phyloP scores from a whole-genome alignment of 1,140 invertebrate genomes.

The Penaeus chinensis region DNA sequence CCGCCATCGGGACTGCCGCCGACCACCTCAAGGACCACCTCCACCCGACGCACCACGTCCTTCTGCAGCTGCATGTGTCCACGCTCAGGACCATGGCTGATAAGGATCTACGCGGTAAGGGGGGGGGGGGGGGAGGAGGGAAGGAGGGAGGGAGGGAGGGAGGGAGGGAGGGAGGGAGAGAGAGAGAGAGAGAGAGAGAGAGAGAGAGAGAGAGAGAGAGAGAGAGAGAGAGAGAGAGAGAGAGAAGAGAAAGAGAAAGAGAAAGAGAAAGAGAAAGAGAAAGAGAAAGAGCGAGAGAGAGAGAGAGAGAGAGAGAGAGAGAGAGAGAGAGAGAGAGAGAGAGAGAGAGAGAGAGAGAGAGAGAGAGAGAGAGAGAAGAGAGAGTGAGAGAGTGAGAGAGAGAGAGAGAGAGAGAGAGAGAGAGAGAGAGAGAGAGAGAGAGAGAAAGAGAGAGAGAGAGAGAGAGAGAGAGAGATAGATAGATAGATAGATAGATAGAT shows the following conservation, averaged over 20 bases:
- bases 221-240: neutral
- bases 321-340: neutral
- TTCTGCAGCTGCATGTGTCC: slow-evolving; percentile 42
- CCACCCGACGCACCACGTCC: slow-evolving; percentile 41
- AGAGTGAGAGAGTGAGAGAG: no score
- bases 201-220: neutral
- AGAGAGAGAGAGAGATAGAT: neutral
- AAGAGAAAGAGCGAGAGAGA: neutral
- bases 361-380: no score
- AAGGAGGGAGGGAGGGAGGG: neutral
- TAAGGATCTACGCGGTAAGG: slow-evolving; percentile 29
- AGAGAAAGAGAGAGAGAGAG: neutral
- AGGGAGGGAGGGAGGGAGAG: neutral
- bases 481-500: neutral
- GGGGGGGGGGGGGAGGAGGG: neutral
- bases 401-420: no score
- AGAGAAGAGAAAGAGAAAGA: no score
- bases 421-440: no score
- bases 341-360: no score
- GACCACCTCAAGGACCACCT: neutral
- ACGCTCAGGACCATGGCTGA: slow-evolving; percentile 33
- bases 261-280: no score
- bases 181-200: neutral
- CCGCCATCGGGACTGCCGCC: neutral
- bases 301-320: neutral